Base-by-base conservation (phyloP, 53 echinoderm and acorn worm species). In the Temnopleurus reevesii region DNA sequence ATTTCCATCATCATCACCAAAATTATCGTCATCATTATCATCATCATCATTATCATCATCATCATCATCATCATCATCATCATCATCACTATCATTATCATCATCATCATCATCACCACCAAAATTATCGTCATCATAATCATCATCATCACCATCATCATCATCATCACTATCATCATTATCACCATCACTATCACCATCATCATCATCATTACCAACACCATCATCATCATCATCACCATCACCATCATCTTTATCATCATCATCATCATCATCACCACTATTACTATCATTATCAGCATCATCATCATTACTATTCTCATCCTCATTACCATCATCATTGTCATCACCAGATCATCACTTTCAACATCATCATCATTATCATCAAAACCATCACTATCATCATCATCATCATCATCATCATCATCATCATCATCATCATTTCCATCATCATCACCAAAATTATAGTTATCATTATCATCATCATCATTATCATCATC, bases 1-100 rank as follows among this genome's bases (percentile, higher is more conserved):
- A 4, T 17, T 3, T 26, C 4, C 27, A 28, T 34, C 27, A 27
- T 15, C 28, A 33, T 71, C 10, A 71, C 4, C 4, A 8, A 31
- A 4, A 15, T 71, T 17, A 46, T 77, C 79, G 21, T 47, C 49
- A 44, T 47, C 79, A 77, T 44, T 46, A 4, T 24, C 46, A 77
- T 77, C 79, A 77, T 77, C 79, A 46, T 77, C 77, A 77, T 46
- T 4, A 77, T 25, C 79, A 77, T 46, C 49, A 77, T 77, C 79
- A 77, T 77, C 49, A 46, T 47, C 27, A 77, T 77, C 79, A 77
- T 46, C 79, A 77, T 5, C 46, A 46, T 46, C 77, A 77, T 77
- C 24, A 77, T 46, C 46, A 46, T 77, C 47, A 46, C 47, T 6
- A 77, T 46, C 25, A 77, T 4, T 46, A 77, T 44, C 47, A 77